A percentile compares a stretch with the other conserved stretches of the same genome.
Evolutionary conservation across 2,888 invertebrate genomes (phyloP).

Genomic region (Cryptocheilus praepositus): DNA sequence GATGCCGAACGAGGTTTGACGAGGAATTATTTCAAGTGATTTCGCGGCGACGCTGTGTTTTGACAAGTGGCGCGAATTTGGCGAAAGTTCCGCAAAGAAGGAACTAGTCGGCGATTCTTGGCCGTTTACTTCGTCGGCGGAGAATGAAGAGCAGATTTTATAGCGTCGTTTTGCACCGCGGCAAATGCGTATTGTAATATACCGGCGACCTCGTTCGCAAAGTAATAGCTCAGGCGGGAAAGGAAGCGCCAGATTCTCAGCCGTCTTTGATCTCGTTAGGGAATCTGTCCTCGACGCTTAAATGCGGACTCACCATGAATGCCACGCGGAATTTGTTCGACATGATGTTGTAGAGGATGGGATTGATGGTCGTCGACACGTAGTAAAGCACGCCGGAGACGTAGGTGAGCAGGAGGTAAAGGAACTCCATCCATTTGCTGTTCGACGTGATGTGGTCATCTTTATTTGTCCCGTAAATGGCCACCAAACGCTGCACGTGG

Average conservation of each 20-base stretch:
- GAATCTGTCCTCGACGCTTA: not conserved
- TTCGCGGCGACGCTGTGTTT: too few relatives aligned
- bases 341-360: slow-evolving; percentile 95
- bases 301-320: slow-evolving; percentile 84
- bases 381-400: slow-evolving; percentile 93
- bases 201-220: too few relatives aligned
- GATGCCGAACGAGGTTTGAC: not conserved
- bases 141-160: not conserved
- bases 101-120: not conserved
- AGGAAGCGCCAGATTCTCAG: not conserved
- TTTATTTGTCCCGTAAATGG: slow-evolving; percentile 81
- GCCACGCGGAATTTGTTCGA: slow-evolving; percentile 95
- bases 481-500: slow-evolving; percentile 92
- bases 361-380: slow-evolving; percentile 94
- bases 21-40: too few relatives aligned
- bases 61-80: too few relatives aligned
- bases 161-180: too few relatives aligned
- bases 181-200: too few relatives aligned
- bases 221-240: too few relatives aligned
- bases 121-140: not conserved
- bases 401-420: slow-evolving; percentile 85
- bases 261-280: not conserved
- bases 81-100: too few relatives aligned
- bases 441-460: slow-evolving; percentile 64
- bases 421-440: slow-evolving; percentile 75